A percentile compares a stretch with the other conserved stretches of the same genome.
Conservation (phyloP, 2,888 invertebrate species). For the Dermolepida albohirtum region DNA sequence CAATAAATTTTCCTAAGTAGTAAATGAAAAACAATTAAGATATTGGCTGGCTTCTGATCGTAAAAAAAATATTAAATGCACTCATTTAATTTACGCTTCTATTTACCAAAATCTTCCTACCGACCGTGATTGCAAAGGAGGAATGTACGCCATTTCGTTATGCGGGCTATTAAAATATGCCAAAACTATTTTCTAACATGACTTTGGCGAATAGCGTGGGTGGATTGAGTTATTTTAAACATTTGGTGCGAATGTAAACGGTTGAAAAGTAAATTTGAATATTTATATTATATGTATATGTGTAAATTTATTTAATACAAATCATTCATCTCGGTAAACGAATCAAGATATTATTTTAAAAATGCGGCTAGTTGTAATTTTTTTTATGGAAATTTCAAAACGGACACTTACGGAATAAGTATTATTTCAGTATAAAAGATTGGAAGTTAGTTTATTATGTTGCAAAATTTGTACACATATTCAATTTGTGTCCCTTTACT, state of each 20-base stretch:
- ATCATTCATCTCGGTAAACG: neutral
- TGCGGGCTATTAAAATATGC: slow-evolving; percentile 39
- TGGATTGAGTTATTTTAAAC: slow-evolving; percentile 34
- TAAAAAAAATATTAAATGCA: neutral
- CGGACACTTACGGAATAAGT: no score
- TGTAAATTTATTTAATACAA: slow-evolving; percentile 4
- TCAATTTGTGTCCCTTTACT: no score
- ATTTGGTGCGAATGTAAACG: slow-evolving; percentile 34
- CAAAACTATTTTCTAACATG: slow-evolving; percentile 41
- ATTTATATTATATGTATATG: slow-evolving; percentile 6
- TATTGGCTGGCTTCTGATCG: no score
- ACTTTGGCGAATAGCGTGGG: slow-evolving; percentile 36
- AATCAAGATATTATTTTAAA: neutral
- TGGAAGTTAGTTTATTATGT: no score
- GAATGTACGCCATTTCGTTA: slow-evolving; percentile 19
- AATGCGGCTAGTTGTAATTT: slow-evolving; percentile 1
- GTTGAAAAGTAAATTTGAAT: slow-evolving; percentile 35
- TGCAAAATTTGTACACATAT: no score
- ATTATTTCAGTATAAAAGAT: neutral
- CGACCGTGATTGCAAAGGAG: neutral
- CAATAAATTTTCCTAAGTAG: neutral
- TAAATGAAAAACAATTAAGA: no score
- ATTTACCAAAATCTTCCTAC: slow-evolving; percentile 6
- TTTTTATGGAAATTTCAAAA: neutral
- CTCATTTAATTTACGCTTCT: neutral